Evolutionary conservation across 2,797 vertebrate genomes (phyloP), one percentile per base, ranked within the genome.

Genomic region (Tinamus major): DNA sequence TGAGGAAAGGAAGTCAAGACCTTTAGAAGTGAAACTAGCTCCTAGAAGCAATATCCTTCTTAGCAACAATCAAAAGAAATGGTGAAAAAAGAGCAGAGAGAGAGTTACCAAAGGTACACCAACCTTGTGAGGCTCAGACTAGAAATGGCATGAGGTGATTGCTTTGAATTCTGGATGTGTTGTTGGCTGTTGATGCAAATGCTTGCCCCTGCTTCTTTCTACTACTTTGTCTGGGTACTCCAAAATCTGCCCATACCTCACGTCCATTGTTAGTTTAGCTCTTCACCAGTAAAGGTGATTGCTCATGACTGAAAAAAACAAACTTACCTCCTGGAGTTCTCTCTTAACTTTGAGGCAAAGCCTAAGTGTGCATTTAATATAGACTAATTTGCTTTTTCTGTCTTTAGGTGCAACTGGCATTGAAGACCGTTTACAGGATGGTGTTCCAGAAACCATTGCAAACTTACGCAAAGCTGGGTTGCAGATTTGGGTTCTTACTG

Each of bases 401-500:
- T 92, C 41, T 92, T 58, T 93, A 99, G 99, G 99, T 84, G 99
- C 99, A 20, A 99, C 99, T 0, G 99, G 99, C 49, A 98, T 99
- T 49, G 99, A 99, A 97, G 99, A 99, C 94, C 98, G 99, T 49
- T 98, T 99, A 87, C 99, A 99, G 97, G 99, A 99, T 2, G 99
- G 99, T 1, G 99, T 99, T 10, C 99, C 99, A 0, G 99, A 99
- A 95, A 99, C 99, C 23, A 99, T 99, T 11, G 98, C 98, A 6
- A 98, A 98, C 8, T 95, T 99, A 82, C 98, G 98, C 59, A 98
- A 98, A 89, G 99, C 99, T 4, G 99, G 99, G 49, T 96, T 99
- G 80, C 99, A 99, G 97, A 98, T 99, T 76, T 99, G 99, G 99
- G 99, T 99, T 90, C 98, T 99, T 95, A 99, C 99, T 0, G 99